Base-by-base conservation (phyloP, 1,140 invertebrate species). In the Drosophila malerkotliana region DNA sequence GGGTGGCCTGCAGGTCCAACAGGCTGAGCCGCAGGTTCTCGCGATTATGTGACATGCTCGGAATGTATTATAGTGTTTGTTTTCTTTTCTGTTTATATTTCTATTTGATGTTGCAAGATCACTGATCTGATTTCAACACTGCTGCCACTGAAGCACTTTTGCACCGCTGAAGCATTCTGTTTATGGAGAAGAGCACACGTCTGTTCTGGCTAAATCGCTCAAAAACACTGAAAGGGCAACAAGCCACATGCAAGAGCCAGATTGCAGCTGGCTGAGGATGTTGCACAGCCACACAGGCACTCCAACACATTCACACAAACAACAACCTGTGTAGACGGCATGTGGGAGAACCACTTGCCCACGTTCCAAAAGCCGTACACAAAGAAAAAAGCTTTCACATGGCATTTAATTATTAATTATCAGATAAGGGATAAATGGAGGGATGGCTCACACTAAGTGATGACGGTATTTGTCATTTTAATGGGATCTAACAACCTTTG, bases 1-100 rank as follows among this genome's bases (percentile, higher is more conserved):
- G 52, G 34, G 90, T 89, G 24, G 82, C 69, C 88, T 91, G 90
- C 47, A 91, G 73, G 69, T 91, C 90, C 59, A 91, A 77, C 54
- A 91, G 76, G 76, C 90, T 91, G 32, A 91, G 66, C 1, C 90
- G 90, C 56, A 91, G 73, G 85, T 91, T 91, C 69, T 91, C 90
- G 51, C 90, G 90, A 79, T 91, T 91, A 53, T 90, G 82, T 63
- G 85, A 83, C 90, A 91, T 91, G 60, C 67, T 67, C 49, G 62
- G 49, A 67, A 67, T 69, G 66, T 32, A n/a, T 37, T 26, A 26
- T 71, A 39, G 12, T 52, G 34, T 24, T 68, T 51, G 18, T n/a
- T 53, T 68, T n/a, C 41, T 28, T 45, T 45, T 18, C 5, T 0
- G 0, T 15, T 7, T 44, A 15, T 14, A 2, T 44, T 44, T 14